phyloP scores from a whole-genome alignment of 92 coral and sea anemone species.

The Actinernus sp. region DNA sequence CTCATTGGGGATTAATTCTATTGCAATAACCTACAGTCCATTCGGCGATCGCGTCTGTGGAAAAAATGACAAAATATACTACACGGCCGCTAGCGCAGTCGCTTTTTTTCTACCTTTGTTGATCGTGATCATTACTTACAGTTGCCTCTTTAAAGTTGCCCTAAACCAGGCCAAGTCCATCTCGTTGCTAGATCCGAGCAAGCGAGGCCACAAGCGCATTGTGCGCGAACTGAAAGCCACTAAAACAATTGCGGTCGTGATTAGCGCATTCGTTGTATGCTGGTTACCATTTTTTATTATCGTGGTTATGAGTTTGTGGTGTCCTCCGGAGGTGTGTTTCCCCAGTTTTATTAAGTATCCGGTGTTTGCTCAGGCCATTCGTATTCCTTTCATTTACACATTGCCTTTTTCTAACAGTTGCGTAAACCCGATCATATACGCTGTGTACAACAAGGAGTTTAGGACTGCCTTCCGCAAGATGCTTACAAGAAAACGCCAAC shows the following conservation, averaged over 20 bases:
- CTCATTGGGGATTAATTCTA: not conserved
- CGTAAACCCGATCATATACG: constrained; percentile 88
- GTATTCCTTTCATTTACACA: constrained; percentile 71
- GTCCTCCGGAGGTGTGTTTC: constrained; percentile 17
- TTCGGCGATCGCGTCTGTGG: constrained; percentile 33
- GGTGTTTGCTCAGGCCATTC: constrained; percentile 42
- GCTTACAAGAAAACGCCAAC: constrained; percentile 15
- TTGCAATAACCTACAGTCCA: not conserved
- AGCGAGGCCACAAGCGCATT: constrained; percentile 63
- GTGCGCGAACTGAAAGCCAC: constrained; percentile 97
- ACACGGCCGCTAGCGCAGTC: constrained; percentile 71
- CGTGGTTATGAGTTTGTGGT: constrained; percentile 73
- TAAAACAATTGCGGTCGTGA: constrained; percentile 92
- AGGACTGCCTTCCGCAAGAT: constrained; percentile 80
- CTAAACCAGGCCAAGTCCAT: constrained; percentile 83
- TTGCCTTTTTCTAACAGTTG: constrained; percentile 89
- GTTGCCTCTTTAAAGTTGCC: constrained; percentile 85
- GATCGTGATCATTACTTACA: constrained; percentile 76
- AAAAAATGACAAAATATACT: constrained; percentile 72
- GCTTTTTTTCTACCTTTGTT: constrained; percentile 84
- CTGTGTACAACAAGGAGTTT: constrained; percentile 92
- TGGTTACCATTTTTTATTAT: constrained; percentile 90
- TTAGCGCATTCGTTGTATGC: constrained; percentile 87
- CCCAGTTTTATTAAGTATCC: constrained; percentile 38
- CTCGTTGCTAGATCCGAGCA: constrained; percentile 75